Base-by-base conservation (phyloP, 2,888 invertebrate genomes). In the Sesia apiformis region DNA sequence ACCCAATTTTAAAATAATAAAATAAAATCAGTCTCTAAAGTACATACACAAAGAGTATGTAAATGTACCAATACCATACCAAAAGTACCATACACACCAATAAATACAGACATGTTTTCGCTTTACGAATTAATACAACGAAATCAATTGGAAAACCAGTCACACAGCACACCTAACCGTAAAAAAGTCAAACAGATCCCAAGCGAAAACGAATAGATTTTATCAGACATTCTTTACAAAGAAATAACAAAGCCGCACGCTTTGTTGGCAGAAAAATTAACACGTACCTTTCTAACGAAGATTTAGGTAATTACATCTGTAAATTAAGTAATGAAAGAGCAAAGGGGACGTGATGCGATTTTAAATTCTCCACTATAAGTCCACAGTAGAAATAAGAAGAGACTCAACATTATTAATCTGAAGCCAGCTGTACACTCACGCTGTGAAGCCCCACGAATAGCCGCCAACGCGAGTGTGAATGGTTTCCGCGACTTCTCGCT, bases 261-360 rank as follows among this genome's bases (percentile, higher is more conserved):
- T 46, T 46, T 46, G 46, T 46, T n/a, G 23, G 46, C 23, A 40
- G 38, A 52, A 40, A 38, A 40, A 52, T 52, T 52, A 64, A 63
- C 63, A 61, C 41, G 55, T 56, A 58, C 54, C 54, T 53, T 55
- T 64, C 63, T 63, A 64, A 66, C 62, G 61, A 64, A 67, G 68
- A 67, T 67, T 68, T 68, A 68, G 61, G 67, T 66, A 66, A 70
- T 67, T 68, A 63, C 67, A 62, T 66, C 67, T 66, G 66, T 67
- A 67, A 69, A 70, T 68, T 67, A 70, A 66, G 65, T 65, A 66
- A 68, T 68, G 69, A 68, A 67, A 68, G 65, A 66, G 64, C 61
- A 61, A 57, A 58, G 57, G 54, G 53, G 54, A 61, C 68, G 69
- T 70, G 68, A 68, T 57, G 56, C 46, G 63, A 59, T 54, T 65